These are phyloP conservation scores for Nyctalus aviator DNA, from an alignment of 2,797 vertebrate genomes.

Conservation along the genomic window DNA sequence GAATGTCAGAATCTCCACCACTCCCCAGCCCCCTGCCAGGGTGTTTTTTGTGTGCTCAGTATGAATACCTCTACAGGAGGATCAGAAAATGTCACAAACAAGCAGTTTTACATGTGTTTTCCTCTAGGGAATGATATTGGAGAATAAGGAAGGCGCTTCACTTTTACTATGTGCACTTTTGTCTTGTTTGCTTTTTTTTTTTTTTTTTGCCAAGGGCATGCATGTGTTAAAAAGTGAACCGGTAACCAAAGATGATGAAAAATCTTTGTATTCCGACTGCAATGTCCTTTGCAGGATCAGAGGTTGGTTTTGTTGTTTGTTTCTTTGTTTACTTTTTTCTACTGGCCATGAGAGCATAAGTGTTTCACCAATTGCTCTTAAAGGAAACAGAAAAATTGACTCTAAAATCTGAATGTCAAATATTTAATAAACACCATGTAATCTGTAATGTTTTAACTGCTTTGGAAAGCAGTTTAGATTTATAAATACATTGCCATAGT, in stretches of 20 bases:
- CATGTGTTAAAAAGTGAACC: slow-evolving; percentile 2
- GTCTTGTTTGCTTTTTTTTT: slow-evolving; percentile 39
- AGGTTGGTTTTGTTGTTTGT: neutral
- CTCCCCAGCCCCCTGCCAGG: too few relatives aligned
- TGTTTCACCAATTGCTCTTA: slow-evolving; percentile 23
- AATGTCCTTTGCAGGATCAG: slow-evolving; percentile 25
- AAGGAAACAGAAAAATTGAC: neutral
- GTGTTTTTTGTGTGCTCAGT: neutral
- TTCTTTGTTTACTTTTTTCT: slow-evolving; percentile 1
- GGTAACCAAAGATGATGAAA: neutral
- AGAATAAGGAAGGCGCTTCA: neutral
- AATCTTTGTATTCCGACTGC: slow-evolving; percentile 3
- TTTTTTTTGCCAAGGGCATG: neutral
- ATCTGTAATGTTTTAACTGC: neutral
- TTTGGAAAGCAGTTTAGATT: neutral
- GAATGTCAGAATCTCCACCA: neutral
- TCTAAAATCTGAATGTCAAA: neutral
- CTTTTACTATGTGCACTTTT: slow-evolving; percentile 12
- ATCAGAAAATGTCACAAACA: neutral
- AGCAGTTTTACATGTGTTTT: neutral
- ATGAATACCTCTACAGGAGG: neutral
- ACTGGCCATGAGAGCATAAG: slow-evolving; percentile 15
- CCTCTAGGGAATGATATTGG: neutral
- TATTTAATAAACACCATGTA: slow-evolving; percentile 35
- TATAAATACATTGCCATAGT: neutral